Percentiles rank a stretch among this genome's conserved stretches.
Conservation (phyloP, 2,888 invertebrate species). For the Parelbella ahira region DNA sequence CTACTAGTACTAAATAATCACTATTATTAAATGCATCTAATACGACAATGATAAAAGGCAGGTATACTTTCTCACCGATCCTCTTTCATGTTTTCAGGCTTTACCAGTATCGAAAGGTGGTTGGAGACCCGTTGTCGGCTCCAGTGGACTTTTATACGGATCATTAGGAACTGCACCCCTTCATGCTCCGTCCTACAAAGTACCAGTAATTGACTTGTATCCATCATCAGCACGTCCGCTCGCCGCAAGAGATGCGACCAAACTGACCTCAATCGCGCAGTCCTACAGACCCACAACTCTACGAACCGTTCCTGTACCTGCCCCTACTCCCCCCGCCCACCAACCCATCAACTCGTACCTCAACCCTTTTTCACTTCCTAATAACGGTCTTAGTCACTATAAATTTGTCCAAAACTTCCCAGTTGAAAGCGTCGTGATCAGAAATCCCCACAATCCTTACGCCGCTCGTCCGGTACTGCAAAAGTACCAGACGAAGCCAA, state of each 20-base stretch:
- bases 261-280: conserved; percentile 71
- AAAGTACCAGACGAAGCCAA: conserved; percentile 60
- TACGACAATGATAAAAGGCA: no score
- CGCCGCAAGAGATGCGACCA: conserved; percentile 58
- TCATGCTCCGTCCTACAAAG: conserved; percentile 61
- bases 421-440: conserved; percentile 55
- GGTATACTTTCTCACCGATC: no score
- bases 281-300: conserved; percentile 70
- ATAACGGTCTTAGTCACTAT: conserved; percentile 55
- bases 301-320: conserved; percentile 49
- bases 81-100: conserved; percentile 50
- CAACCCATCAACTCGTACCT: conserved; percentile 72
- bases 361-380: conserved; percentile 64
- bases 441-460: conserved; percentile 65
- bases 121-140: conserved; percentile 82
- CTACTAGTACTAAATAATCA: no score
- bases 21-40: no score
- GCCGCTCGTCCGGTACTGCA: conserved; percentile 56
- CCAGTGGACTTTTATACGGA: conserved; percentile 57
- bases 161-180: conserved; percentile 56
- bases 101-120: conserved; percentile 79
- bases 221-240: conserved; percentile 65
- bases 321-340: conserved; percentile 46
- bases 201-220: conserved; percentile 56
- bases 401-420: conserved; percentile 69